Percentiles rank a stretch among this genome's conserved stretches.
Evolutionary conservation across 1,140 invertebrate genomes (phyloP).

Genomic region (Drosophila equinoxialis): DNA sequence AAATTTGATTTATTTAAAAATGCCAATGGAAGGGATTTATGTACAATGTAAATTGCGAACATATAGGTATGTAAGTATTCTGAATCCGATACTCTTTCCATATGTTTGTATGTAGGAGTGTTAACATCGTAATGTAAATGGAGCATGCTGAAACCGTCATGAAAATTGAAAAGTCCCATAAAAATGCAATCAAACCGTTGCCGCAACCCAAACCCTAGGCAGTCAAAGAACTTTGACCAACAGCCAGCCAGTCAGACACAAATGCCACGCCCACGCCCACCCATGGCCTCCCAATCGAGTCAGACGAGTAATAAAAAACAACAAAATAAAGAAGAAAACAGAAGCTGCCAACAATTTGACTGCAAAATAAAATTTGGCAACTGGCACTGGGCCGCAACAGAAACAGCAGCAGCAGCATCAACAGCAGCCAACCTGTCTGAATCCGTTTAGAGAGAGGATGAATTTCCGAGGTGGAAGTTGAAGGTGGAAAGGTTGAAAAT

Average conservation of each 20-base stretch:
- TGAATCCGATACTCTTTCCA: too few species aligned
- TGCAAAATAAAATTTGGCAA: slow-evolving; percentile 79
- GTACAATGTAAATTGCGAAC: too few species aligned
- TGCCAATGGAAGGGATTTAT: too few species aligned
- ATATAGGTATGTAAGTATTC: background rate
- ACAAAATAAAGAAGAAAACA: slow-evolving; percentile 25
- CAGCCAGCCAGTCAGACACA: background rate
- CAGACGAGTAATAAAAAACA: background rate
- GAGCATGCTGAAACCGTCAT: background rate
- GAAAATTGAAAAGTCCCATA: slow-evolving; percentile 19
- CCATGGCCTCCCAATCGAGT: background rate
- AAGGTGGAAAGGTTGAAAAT: background rate
- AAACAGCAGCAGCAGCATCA: slow-evolving; percentile 23
- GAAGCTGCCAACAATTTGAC: slow-evolving; percentile 73
- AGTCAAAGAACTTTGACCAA: slow-evolving; percentile 10
- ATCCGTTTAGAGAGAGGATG: background rate
- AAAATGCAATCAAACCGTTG: slow-evolving; percentile 14
- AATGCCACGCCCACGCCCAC: slow-evolving; percentile 1
- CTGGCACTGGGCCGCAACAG: slow-evolving; percentile 23
- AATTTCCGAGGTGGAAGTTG: background rate
- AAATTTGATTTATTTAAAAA: too few species aligned
- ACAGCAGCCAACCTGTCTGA: slow-evolving; percentile 53
- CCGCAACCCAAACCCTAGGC: background rate
- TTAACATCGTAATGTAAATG: slow-evolving; percentile 10
- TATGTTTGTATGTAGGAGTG: background rate